Evolutionary conservation across 2,888 invertebrate genomes (phyloP), one percentile per base, ranked within the genome.

Genomic region (Scaptomyza polygonia): DNA sequence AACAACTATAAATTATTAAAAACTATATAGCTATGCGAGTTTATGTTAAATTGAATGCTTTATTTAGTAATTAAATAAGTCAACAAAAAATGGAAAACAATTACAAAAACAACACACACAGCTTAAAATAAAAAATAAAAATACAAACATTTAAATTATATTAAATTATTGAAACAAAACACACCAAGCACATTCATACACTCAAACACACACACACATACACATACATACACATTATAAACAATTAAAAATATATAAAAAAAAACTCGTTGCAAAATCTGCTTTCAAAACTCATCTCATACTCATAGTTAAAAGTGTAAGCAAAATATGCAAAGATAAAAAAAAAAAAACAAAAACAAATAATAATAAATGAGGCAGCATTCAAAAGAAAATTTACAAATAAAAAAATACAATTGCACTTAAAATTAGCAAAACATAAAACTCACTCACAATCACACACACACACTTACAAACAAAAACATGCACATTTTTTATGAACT

Each of bases 241-340:
- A 57, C 56, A 40, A 61, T 42, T 51, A 42, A 58, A 53, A 55
- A 64, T 63, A 64, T 39, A 54, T 49, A 62, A 61, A 72, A 74
- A 62, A 61, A 72, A 74, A 84, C 59, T 78, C 78, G 72, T 80
- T 83, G 85, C 78, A 81, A 77, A 85, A 86, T 83, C 83, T 80
- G 84, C 88, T 79, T 85, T 79, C 84, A 83, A 72, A 81, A 86
- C 86, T 82, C 82, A 82, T 82, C 86, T 82, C 82, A 82, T 82
- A 82, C 73, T 83, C 82, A 82, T 82, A 82, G 84, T 78, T 82
- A 82, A 76, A 83, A 69, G 52, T 39, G 39, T 86, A 80, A 86
- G 86, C 66, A 52, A 62, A 40, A 14, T 53, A 43, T 32, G 25
- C 14, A 39, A 16, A 61, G 36, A 44, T n/a, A n/a, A n/a, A n/a